Conservation (phyloP, 2,888 invertebrate genomes). For the Tupiocoris notatus region DNA sequence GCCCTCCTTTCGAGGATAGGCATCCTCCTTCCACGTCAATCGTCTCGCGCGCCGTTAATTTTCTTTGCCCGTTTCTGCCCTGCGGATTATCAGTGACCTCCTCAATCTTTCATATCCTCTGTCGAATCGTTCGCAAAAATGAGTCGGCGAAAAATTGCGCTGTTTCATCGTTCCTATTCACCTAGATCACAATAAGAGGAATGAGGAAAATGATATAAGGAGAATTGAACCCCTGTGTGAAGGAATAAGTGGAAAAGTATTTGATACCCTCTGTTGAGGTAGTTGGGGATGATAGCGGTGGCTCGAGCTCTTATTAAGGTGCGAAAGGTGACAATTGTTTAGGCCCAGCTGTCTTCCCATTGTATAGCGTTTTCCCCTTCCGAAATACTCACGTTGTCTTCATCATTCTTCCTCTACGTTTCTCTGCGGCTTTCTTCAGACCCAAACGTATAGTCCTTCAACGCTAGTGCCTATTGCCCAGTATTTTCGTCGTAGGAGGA, state of each 20-base stretch:
- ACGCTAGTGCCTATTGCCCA: not conserved
- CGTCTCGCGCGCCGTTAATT: too few species aligned
- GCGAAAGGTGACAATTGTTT: not conserved
- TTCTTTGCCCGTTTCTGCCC: too few species aligned
- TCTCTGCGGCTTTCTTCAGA: not conserved
- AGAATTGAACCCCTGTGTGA: not conserved
- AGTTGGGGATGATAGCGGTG: not conserved
- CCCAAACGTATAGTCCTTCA: not conserved
- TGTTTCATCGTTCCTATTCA: not conserved
- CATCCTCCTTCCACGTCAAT: too few species aligned
- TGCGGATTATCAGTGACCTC: too few species aligned
- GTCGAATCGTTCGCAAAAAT: too few species aligned
- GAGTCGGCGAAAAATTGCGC: not conserved
- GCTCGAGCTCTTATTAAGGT: not conserved
- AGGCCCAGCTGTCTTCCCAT: not conserved
- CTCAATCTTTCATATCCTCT: too few species aligned
- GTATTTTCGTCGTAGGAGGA: not conserved
- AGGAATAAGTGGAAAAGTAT: not conserved
- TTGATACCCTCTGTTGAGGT: not conserved
- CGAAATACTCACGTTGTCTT: not conserved
- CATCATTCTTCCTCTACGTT: not conserved
- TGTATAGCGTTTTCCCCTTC: not conserved
- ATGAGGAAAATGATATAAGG: not conserved
- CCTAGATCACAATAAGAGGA: not conserved
- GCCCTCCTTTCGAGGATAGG: too few species aligned